Evolutionary conservation across 2,113 vertebrate genomes (phyloP).

Genomic region (Corythaixoides concolor): DNA sequence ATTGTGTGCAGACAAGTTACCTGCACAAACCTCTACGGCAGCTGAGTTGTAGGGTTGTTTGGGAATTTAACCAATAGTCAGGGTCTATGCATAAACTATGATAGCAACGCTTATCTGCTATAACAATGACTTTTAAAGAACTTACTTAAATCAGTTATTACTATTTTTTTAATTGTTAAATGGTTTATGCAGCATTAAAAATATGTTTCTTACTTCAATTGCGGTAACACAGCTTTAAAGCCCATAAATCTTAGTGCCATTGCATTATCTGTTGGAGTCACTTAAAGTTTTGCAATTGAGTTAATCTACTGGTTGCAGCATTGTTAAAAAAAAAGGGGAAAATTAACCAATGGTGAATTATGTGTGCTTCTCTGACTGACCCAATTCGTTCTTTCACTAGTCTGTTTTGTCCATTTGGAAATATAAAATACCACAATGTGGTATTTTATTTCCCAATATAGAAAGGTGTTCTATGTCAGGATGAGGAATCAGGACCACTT

Average conservation of each 20-base stretch:
- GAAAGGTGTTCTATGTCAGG: background rate
- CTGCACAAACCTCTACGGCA: background rate
- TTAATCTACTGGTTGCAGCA: background rate
- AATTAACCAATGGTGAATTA: background rate
- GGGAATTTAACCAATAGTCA: background rate
- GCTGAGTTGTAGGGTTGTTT: background rate
- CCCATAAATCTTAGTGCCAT: background rate
- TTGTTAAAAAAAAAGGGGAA: background rate
- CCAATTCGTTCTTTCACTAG: background rate
- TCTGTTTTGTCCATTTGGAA: background rate
- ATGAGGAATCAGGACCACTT: background rate
- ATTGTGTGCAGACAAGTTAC: rapidly evolving
- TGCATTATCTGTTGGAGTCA: background rate
- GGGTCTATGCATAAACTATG: background rate
- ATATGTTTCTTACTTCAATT: background rate
- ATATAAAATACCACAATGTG: background rate
- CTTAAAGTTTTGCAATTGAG: constrained; percentile 17
- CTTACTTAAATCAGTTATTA: background rate
- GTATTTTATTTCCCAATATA: background rate
- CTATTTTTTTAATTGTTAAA: background rate
- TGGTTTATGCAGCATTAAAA: background rate
- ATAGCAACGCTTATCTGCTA: background rate
- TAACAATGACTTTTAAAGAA: background rate
- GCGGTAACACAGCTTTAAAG: background rate
- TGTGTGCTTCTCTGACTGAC: background rate